Evolutionary conservation across 2,113 vertebrate species (phyloP).

Genomic region (Lepus europaeus): DNA sequence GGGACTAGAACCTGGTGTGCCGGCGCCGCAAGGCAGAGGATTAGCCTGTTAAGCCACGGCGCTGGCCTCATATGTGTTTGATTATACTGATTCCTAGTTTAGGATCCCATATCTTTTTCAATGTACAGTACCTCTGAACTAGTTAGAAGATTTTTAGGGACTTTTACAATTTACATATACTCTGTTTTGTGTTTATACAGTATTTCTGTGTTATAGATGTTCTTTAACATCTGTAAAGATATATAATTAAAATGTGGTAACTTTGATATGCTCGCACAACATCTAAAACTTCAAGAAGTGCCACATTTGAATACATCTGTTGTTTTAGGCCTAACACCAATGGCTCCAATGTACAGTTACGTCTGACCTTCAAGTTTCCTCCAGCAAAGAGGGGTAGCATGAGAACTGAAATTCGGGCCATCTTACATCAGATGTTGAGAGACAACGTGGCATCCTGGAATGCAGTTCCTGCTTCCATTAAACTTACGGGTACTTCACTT

Average conservation of each 20-base stretch:
- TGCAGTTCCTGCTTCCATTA: neutral
- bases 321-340: slow-evolving; percentile 18
- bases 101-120: neutral
- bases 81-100: slow-evolving; percentile 47
- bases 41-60: no score
- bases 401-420: neutral
- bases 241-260: neutral
- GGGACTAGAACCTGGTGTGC: no score
- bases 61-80: neutral
- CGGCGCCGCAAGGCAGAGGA: no score
- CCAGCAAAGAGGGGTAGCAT: neutral
- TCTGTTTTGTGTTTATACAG: neutral
- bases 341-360: slow-evolving; percentile 9
- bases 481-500: slow-evolving; percentile 34
- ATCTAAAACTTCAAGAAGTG: neutral
- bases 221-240: neutral
- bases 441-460: slow-evolving; percentile 36
- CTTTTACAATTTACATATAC: neutral
- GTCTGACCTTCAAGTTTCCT: slow-evolving; percentile 56
- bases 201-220: neutral
- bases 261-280: neutral
- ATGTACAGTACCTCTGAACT: neutral
- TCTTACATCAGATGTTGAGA: slow-evolving; percentile 31
- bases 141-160: neutral
- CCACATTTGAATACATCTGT: neutral